phyloP scores from a whole-genome alignment of 2,888 invertebrate species.

The Pristionchus entomophagus region DNA sequence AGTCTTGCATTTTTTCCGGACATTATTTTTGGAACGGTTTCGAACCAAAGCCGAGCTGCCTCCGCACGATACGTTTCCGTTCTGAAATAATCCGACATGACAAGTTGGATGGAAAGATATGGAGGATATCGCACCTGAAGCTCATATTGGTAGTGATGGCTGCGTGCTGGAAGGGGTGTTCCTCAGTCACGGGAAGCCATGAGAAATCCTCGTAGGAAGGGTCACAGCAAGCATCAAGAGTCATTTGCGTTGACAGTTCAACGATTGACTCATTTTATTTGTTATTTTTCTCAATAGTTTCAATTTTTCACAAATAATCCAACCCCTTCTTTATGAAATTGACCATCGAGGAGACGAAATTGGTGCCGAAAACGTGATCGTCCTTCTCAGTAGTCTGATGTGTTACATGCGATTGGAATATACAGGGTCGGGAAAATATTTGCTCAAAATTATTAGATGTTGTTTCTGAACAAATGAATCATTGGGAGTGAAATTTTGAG shows the following conservation, averaged over 20 bases:
- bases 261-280: background rate
- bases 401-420: no score
- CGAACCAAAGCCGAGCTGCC: conserved; percentile 57
- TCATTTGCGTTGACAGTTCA: background rate
- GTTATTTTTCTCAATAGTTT: background rate
- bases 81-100: conserved; percentile 5
- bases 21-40: conserved; percentile 53
- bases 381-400: background rate
- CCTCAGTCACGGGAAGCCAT: conserved; percentile 55
- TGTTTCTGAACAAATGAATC: background rate
- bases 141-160: conserved; percentile 45
- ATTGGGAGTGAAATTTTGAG: background rate
- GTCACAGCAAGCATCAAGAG: conserved; percentile 42
- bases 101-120: no score
- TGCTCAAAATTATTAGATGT: no score
- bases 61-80: conserved; percentile 52
- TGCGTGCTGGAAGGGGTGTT: conserved; percentile 50
- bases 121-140: background rate
- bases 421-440: no score
- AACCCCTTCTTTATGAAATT: conserved; percentile 41
- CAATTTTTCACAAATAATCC: no score
- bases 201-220: conserved; percentile 48
- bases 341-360: background rate
- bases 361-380: background rate
- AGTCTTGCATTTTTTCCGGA: no score